Percentiles rank a stretch among this genome's conserved stretches.
Conservation (phyloP, 2,113 vertebrate genomes). For the Anas platyrhynchos region DNA sequence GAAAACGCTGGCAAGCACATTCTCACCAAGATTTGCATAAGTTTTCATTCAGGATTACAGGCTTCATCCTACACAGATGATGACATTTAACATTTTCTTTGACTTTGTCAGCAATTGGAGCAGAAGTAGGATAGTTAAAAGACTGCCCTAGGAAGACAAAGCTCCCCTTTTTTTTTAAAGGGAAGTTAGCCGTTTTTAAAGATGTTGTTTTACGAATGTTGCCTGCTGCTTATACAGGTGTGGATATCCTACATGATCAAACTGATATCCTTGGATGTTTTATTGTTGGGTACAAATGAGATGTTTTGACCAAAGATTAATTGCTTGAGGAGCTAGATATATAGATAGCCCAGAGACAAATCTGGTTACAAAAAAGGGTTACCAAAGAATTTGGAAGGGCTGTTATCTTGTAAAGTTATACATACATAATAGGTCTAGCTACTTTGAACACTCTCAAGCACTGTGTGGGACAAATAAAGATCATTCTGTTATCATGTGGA, state of each 20-base stretch:
- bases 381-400: neutral
- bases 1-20: neutral
- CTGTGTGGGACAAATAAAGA: neutral
- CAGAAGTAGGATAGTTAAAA: neutral
- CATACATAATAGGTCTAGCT: neutral
- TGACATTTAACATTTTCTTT: constrained; percentile 10
- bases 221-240: neutral
- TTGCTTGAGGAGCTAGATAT: neutral
- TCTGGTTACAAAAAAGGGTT: neutral
- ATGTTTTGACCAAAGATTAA: neutral
- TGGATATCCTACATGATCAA: neutral
- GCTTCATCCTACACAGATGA: neutral
- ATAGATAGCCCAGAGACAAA: neutral
- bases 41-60: constrained; percentile 14
- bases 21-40: neutral
- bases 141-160: neutral
- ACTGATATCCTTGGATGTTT: neutral
- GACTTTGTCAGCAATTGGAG: neutral
- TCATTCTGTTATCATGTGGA: accelerated
- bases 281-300: neutral
- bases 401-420: neutral
- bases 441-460: neutral
- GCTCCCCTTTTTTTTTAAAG: neutral
- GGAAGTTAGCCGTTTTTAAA: neutral
- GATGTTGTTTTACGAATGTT: neutral